Evolutionary conservation across 2,113 vertebrate genomes (phyloP), one percentile per base, ranked within the genome.

Genomic region (Limnothrissa miodon): DNA sequence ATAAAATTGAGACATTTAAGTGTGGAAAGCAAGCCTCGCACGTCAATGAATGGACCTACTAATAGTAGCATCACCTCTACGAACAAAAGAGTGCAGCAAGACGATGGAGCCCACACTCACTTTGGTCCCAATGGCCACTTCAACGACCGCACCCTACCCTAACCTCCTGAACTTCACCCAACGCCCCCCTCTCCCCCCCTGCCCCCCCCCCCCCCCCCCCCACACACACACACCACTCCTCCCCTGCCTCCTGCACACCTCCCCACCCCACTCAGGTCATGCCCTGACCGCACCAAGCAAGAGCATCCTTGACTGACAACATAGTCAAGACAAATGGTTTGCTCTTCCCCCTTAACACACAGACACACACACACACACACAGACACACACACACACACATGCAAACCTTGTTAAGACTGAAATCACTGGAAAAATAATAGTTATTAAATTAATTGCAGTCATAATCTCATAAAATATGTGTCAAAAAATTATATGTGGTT

Each of bases 401-500:
- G 90, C 90, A 94, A 94, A 93, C 91, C 95, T 91, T 88, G 92
- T 95, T 95, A 95, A 94, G 93, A 88, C 93, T 88, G 93, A 95
- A 94, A 94, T 91, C 92, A 89, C 90, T 85, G 93, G 93, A 96
- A 97, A 97, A 96, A 97, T 95, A 97, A 95, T 97, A 96, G 96
- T 95, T 96, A 95, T 97, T 96, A 97, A 99, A 99, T 99, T 97
- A 98, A 99, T 99, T 95, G 94, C 92, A 83, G 96, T 90, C 96
- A 96, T 96, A 96, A 95, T 96, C 93, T 93, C 92, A 91, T 96
- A 96, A 96, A 97, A 96, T 96, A 96, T 93, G 93, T 96, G 94
- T 94, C 93, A 95, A 96, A 97, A 98, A 97, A 97, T 97, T 96
- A 99, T 94, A 95, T 92, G 95, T 94, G 87, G 95, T 98, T 99